A percentile compares a stretch with the other conserved stretches of the same genome.
Conservation (phyloP, 2,113 vertebrate species). For the Ciconia stormi region DNA sequence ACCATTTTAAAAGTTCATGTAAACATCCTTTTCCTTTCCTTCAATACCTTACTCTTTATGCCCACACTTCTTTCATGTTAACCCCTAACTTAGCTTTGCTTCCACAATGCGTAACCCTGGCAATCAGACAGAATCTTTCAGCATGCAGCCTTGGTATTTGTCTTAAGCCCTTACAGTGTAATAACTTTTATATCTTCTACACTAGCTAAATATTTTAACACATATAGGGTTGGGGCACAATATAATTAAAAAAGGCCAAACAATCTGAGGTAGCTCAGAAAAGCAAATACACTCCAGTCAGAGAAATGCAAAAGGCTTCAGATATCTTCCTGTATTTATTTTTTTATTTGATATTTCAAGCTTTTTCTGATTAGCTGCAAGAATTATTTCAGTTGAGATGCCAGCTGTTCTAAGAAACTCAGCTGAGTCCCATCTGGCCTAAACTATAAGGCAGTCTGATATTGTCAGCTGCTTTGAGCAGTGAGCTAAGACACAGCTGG, state of each 20-base stretch:
- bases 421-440: not conserved
- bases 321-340: not conserved
- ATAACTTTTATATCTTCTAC: not conserved
- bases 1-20: not conserved
- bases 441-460: not conserved
- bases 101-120: not conserved
- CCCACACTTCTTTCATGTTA: not conserved
- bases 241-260: not conserved
- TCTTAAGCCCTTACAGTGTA: not conserved
- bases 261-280: not conserved
- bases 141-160: not conserved
- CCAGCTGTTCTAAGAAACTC: slow-evolving; percentile 10
- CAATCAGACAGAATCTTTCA: not conserved
- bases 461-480: slow-evolving; percentile 29
- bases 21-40: not conserved
- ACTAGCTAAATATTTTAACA: not conserved
- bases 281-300: not conserved
- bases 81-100: not conserved
- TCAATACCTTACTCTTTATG: not conserved
- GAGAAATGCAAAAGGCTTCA: not conserved
- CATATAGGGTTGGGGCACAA: not conserved
- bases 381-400: not conserved
- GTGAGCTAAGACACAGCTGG: slow-evolving; percentile 12
- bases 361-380: not conserved
- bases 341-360: not conserved